Base-by-base conservation (phyloP, 1,140 invertebrate species). In the Tetranychus cinnabarinus region DNA sequence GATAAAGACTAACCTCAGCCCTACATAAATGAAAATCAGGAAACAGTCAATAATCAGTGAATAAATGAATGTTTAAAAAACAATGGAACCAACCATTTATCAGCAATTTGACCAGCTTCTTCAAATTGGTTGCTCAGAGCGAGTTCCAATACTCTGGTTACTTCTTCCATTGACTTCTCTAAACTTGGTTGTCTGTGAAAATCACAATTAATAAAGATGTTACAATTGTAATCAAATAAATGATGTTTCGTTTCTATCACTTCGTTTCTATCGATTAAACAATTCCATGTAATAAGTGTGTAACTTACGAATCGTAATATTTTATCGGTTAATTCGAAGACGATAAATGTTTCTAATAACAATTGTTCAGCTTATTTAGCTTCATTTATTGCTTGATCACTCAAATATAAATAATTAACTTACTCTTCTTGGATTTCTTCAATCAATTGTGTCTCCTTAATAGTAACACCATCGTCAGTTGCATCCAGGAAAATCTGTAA, bases 91-190 rank as follows among this genome's bases (percentile, higher is more conserved):
- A 66, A 84, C 84, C 81, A 84, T 63, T 83, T 84, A 68, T 79
- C 77, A 72, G 90, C 78, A 58, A 85, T 72, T 58, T 78, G 76
- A 69, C 78, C 79, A 2, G 88, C 87, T 70, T 83, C 79, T n/a
- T 78, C 72, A 68, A 90, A 90, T 68, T 83, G 80, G 72, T 92
- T 92, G 70, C 90, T 88, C 66, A 92, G 84, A 71, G 91, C 91
- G 65, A 82, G 79, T 69, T 83, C 77, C 13, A 89, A 79, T 2
- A 86, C 82, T 47, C 76, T 70, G 65, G 79, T 78, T 1, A 81
- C 78, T 66, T 88, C 83, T 61, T 74, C 74, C 63, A 86, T 74
- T 1, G 81, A 77, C 59, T 77, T 78, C 36, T 79, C 73, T 64
- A 86, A 70, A 42, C 50, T 52, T 23, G 50, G 50, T 31, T 8